These are phyloP conservation scores for Astur gentilis DNA, from an alignment of 2,113 vertebrate species.

Conservation along the genomic window DNA sequence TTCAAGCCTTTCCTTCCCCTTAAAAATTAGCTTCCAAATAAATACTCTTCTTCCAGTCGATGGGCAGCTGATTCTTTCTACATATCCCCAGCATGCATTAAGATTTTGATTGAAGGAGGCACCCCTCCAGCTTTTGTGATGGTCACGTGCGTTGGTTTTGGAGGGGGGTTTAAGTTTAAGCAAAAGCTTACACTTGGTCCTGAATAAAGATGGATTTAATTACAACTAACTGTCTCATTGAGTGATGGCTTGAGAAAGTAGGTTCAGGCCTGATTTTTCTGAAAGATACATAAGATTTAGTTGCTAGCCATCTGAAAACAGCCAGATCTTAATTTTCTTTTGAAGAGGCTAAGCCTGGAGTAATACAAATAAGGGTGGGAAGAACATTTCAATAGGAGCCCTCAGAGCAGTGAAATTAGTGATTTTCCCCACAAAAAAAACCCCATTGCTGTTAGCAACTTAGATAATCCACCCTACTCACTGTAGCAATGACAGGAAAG, in stretches of 20 bases:
- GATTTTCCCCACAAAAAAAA: background rate
- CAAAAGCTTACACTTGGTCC: background rate
- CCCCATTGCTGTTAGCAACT: background rate
- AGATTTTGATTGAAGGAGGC: background rate
- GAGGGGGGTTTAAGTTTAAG: background rate
- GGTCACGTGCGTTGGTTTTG: background rate
- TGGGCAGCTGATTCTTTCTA: background rate
- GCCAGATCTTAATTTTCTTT: background rate
- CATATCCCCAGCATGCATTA: background rate
- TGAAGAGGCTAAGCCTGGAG: background rate
- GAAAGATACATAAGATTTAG: background rate
- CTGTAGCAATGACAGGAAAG: background rate
- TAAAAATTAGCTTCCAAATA: slow-evolving; percentile 5
- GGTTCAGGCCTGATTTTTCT: background rate
- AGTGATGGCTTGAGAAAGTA: background rate
- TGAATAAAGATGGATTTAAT: background rate
- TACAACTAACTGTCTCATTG: background rate
- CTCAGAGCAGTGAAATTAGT: background rate
- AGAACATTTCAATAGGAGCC: background rate
- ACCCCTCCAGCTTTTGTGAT: background rate
- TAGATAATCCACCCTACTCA: background rate
- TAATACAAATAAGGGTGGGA: background rate
- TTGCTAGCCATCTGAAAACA: background rate
- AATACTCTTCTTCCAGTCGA: background rate
- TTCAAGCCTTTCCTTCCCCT: background rate